Evolutionary conservation across 1,140 invertebrate species (phyloP).

Genomic region (Atopsyche davidsoni): DNA sequence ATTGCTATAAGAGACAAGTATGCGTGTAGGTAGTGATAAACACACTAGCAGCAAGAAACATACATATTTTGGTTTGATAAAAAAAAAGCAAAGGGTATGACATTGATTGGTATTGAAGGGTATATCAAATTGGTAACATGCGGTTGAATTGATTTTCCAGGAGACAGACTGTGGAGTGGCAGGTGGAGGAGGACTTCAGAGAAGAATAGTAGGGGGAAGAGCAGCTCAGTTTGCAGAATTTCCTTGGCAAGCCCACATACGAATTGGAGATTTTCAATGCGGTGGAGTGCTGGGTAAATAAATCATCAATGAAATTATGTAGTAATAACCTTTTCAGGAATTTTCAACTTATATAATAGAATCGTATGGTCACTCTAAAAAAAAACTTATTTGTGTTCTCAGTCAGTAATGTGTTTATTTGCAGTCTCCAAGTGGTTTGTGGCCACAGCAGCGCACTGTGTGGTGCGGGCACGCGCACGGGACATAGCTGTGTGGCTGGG

Average conservation of each 20-base stretch:
- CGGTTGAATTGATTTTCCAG: conserved; percentile 33
- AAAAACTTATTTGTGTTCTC: neutral
- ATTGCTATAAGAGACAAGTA: too few relatives aligned
- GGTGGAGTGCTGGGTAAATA: conserved; percentile 61
- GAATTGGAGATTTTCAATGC: conserved; percentile 75
- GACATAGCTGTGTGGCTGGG: conserved; percentile 77
- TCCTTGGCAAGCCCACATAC: conserved; percentile 80
- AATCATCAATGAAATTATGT: neutral
- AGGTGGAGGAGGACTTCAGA: conserved; percentile 51
- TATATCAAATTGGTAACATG: neutral
- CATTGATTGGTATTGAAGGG: neutral
- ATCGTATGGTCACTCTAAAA: too few relatives aligned
- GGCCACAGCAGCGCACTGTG: conserved; percentile 71
- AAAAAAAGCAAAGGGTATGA: neutral
- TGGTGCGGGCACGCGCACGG: conserved; percentile 61
- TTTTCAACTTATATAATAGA: too few relatives aligned
- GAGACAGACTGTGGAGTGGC: conserved; percentile 59
- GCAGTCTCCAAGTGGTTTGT: conserved; percentile 59
- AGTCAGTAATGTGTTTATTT: neutral
- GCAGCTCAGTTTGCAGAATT: conserved; percentile 70
- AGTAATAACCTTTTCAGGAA: too few relatives aligned
- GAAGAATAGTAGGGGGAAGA: conserved; percentile 70
- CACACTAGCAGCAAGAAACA: too few relatives aligned
- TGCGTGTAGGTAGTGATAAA: too few relatives aligned
- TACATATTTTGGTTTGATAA: too few relatives aligned